Conservation (phyloP, 2,797 vertebrate genomes). For the Acropternis orthonyx region DNA sequence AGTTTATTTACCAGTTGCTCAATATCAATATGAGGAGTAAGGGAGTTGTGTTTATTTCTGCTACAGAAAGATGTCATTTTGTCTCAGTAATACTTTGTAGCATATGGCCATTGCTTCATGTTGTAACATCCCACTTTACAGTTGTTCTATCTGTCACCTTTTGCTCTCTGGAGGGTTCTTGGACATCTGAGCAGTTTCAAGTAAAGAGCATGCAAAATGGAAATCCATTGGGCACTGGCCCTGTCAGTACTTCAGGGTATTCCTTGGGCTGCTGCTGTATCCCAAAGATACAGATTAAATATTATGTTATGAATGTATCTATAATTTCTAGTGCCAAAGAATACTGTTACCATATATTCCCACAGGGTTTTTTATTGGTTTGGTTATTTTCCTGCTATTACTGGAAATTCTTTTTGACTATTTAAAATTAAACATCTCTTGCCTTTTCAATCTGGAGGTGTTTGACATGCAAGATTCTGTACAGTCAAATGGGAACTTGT, state of each 20-base stretch:
- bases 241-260: not conserved
- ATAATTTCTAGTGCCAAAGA: not conserved
- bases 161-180: not conserved
- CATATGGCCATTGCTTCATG: not conserved
- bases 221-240: not conserved
- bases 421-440: not conserved
- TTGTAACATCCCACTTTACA: not conserved
- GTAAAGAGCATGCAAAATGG: not conserved
- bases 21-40: not conserved
- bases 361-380: not conserved
- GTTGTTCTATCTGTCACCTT: not conserved
- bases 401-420: not conserved
- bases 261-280: not conserved
- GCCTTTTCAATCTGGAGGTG: not conserved
- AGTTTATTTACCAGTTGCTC: not conserved
- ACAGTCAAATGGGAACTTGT: not conserved
- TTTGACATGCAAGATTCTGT: not conserved
- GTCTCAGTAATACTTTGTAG: not conserved
- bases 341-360: not conserved
- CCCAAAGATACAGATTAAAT: not conserved
- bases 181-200: not conserved
- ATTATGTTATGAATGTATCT: not conserved
- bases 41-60: not conserved
- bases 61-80: not conserved
- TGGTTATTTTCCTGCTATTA: not conserved